These are phyloP conservation scores for Rhopilema esculentum DNA, from an alignment of 30 jellyfish, hydroid and myxozoan genomes.

Conservation along the genomic window DNA sequence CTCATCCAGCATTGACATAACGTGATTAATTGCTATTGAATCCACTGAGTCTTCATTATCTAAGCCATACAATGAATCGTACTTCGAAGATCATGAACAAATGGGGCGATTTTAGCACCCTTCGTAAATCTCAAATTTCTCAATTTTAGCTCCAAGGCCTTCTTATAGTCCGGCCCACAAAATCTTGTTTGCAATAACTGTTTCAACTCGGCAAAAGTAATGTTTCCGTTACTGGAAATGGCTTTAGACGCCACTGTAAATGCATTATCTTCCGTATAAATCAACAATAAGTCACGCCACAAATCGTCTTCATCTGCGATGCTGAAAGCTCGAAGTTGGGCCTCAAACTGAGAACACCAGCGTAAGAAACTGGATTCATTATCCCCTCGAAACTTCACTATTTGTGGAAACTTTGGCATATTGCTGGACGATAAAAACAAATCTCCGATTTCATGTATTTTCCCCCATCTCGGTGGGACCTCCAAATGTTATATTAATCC, in stretches of 20 bases:
- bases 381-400: conserved; percentile 34
- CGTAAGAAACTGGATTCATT: conserved; percentile 33
- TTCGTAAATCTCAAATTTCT: conserved; percentile 19
- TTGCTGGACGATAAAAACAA: background rate
- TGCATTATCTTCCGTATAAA: conserved; percentile 38
- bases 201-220: conserved; percentile 30
- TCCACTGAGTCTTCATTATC: conserved; percentile 22
- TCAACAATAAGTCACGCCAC: conserved; percentile 35
- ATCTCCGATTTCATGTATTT: background rate
- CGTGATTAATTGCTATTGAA: conserved; percentile 17
- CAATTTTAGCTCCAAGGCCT: conserved; percentile 27
- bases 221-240: conserved; percentile 17
- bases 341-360: conserved; percentile 56
- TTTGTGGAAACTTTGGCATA: conserved; percentile 14
- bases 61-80: conserved; percentile 31
- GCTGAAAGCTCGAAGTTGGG: conserved; percentile 23
- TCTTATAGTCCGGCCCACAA: conserved; percentile 45
- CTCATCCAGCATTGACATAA: conserved; percentile 25
- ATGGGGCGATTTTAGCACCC: conserved; percentile 44
- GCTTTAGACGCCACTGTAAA: conserved; percentile 47
- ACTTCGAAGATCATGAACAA: conserved; percentile 23
- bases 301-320: conserved; percentile 28
- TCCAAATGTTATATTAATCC: conserved; percentile 4
- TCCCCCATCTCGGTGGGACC: conserved; percentile 34
- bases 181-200: conserved; percentile 9